Evolutionary conservation across 2,888 invertebrate species (phyloP), one percentile per base, ranked within the genome.

Genomic region (Leptogaster cylindrica): DNA sequence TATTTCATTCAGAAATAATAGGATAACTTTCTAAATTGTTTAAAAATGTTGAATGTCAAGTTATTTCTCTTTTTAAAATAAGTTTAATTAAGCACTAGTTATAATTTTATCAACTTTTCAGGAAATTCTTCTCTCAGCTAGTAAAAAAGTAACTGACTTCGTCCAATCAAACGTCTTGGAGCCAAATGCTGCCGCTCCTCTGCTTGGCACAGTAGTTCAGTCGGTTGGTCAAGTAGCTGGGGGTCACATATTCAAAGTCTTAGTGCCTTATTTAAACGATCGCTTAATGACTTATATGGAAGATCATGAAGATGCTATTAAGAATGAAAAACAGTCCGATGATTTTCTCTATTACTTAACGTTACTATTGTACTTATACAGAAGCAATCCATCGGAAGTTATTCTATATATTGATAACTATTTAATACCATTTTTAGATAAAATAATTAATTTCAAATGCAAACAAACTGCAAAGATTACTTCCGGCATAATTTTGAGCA

Each of bases 181-280:
- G 78, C 89, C 90, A 0, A 89, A 89, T 74, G 90, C 95, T 0
- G 90, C 93, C 0, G 95, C 94, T 0, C 88, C 88, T 76, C 86
- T 92, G 77, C 87, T 92, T 0, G 92, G 90, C 0, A 86, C 88
- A 7, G 80, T 95, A 68, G 86, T 91, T 69, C 85, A 88, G 66
- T 83, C 85, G 7, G 89, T 89, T 75, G 83, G 86, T 0, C 82
- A 84, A 74, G 86, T 89, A 0, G 87, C 91, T 74, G 85, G 92
- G 0, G 85, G 86, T 66, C 84, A 88, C 58, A 89, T 91, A 0
- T 77, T 92, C 67, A 87, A 88, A 67, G 83, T 87, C 10, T 87
- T 95, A 73, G 75, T 95, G 65, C 92, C 93, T 0, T 84, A 87
- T 72, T 82, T 93, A 2, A 88, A 89, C 73, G 85, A 87, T 64